Evolutionary conservation across 2,888 invertebrate genomes (phyloP).

Genomic region (Oegoconia quadripuncta): DNA sequence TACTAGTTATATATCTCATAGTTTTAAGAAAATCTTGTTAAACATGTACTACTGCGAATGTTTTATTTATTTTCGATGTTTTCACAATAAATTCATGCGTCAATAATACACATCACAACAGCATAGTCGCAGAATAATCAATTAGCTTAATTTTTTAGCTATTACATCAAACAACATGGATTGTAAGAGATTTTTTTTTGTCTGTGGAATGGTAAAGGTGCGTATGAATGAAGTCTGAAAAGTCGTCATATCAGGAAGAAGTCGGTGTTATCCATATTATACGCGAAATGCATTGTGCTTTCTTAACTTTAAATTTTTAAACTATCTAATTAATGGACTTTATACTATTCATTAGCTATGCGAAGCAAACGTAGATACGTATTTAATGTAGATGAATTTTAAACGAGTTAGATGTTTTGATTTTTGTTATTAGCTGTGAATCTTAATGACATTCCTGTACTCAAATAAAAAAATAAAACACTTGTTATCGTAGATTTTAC

Average conservation of each 20-base stretch:
- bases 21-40: constrained; percentile 55
- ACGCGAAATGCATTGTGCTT: constrained; percentile 38
- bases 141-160: not conserved
- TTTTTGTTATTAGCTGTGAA: constrained; percentile 2
- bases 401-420: constrained; percentile 12
- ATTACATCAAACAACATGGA: not conserved
- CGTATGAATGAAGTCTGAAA: constrained; percentile 38
- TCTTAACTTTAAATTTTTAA: constrained; percentile 28
- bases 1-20: constrained; percentile 53
- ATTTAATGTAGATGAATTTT: constrained; percentile 38
- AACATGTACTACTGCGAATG: constrained; percentile 25
- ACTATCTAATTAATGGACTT: constrained; percentile 22
- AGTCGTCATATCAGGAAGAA: constrained; percentile 45
- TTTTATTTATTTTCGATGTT: constrained; percentile 3
- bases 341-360: constrained; percentile 42
- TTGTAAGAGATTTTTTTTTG: constrained; percentile 9
- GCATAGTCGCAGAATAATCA: not conserved
- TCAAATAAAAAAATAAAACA: constrained; percentile 32
- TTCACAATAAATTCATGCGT: too few species aligned
- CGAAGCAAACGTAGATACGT: constrained; percentile 40
- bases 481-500: constrained; percentile 72
- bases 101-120: too few species aligned
- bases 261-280: constrained; percentile 31
- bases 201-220: constrained; percentile 20
- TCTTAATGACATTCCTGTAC: not conserved